Percentiles rank a stretch among this genome's conserved stretches.
Evolutionary conservation across 2,888 invertebrate species (phyloP).

Genomic region (Callinectes sapidus): DNA sequence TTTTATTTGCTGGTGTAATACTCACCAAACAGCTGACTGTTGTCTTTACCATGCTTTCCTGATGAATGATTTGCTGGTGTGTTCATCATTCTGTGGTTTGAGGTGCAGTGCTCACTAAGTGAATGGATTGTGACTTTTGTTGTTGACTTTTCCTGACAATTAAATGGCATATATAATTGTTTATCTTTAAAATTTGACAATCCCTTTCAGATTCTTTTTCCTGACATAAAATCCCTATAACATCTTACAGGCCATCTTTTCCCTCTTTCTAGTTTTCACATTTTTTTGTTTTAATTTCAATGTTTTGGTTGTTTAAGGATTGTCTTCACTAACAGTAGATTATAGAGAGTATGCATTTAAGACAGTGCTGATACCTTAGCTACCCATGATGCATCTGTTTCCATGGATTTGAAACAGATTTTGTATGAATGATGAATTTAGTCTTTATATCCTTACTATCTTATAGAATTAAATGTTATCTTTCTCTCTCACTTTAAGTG

Average conservation of each 20-base stretch:
- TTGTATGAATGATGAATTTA: neutral
- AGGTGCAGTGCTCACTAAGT: neutral
- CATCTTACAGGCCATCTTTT: neutral
- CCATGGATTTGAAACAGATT: neutral
- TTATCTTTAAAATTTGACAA: neutral
- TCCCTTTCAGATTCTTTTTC: neutral
- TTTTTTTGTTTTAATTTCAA: neutral
- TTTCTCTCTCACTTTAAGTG: no score
- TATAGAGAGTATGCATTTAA: neutral
- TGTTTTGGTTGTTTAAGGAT: neutral
- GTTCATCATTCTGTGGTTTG: neutral
- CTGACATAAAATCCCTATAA: neutral
- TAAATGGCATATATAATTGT: neutral
- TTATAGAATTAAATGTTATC: neutral
- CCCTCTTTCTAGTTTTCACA: neutral
- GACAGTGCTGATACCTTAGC: neutral
- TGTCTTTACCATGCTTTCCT: neutral
- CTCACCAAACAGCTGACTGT: neutral
- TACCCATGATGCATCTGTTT: neutral
- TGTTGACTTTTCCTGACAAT: neutral
- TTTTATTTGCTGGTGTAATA: neutral
- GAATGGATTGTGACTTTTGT: neutral
- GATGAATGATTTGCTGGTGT: neutral
- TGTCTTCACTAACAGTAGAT: neutral
- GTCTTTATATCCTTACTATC: neutral